phyloP scores from a whole-genome alignment of 2,113 vertebrate genomes.

The Potamarius usumacintae region DNA sequence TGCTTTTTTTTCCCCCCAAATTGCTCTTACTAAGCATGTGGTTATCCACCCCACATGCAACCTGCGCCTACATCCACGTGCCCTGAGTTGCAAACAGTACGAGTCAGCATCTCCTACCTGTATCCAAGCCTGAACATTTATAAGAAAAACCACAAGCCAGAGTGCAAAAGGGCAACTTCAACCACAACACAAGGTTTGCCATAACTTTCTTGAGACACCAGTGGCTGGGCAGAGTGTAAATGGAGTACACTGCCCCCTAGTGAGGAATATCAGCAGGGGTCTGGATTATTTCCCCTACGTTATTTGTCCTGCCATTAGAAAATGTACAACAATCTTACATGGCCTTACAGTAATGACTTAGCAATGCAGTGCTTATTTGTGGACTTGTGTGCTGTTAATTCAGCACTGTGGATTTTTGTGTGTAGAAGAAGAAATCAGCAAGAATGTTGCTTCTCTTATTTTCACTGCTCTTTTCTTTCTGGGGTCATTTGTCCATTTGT shows the following conservation, averaged over 20 bases:
- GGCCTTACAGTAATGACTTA: too few species aligned
- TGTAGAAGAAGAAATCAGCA: not conserved
- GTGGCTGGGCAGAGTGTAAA: not conserved
- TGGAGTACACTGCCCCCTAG: conserved; percentile 34
- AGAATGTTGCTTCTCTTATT: not conserved
- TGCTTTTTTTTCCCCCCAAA: not conserved
- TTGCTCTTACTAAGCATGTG: not conserved
- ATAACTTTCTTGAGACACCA: conserved; percentile 3
- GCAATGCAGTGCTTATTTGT: not conserved
- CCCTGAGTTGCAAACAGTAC: not conserved
- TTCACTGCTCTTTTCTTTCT: not conserved
- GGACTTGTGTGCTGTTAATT: not conserved
- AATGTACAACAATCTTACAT: not conserved
- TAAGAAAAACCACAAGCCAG: conserved; percentile 24
- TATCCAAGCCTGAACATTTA: conserved; percentile 15
- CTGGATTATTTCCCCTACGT: not conserved
- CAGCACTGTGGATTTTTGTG: not conserved
- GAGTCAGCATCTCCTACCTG: conserved; percentile 14
- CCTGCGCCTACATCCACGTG: not conserved
- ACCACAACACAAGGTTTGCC: conserved; percentile 7
- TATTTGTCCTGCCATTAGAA: not conserved
- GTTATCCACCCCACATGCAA: conserved; percentile 12
- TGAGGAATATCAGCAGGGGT: not conserved
- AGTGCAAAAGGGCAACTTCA: conserved; percentile 22
- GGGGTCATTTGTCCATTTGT: not conserved